A percentile compares a stretch with the other conserved stretches of the same genome.
Conservation (phyloP, 1,140 invertebrate genomes). For the Oppia nitens region DNA sequence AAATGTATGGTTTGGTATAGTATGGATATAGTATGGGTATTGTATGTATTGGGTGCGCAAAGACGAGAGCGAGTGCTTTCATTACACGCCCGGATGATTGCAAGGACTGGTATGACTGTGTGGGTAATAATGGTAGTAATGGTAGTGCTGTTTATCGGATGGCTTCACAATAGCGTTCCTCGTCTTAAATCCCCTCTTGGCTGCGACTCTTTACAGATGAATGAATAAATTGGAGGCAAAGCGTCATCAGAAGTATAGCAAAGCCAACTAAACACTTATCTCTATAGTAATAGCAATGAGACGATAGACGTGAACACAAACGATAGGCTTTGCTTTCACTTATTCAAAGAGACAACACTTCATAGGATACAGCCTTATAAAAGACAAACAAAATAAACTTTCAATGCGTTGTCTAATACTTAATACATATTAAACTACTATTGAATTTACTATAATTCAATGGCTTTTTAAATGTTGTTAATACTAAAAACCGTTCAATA, state of each 20-base stretch:
- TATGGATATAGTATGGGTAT: no score
- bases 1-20: no score
- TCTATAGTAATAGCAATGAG: no score
- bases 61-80: background rate
- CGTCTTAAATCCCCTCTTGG: background rate
- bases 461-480: background rate
- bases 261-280: background rate
- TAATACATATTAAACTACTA: no score
- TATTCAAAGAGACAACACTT: no score
- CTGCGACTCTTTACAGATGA: background rate
- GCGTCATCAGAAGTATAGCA: background rate
- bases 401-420: no score
- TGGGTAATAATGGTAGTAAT: background rate
- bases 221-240: background rate
- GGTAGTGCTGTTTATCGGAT: background rate
- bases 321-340: background rate
- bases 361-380: background rate
- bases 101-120: no score
- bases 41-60: background rate
- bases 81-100: background rate
- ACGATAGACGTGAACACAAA: background rate
- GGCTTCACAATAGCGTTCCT: background rate
- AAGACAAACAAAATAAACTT: background rate
- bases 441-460: no score
- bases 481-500: background rate